Conservation (phyloP, 2,888 invertebrate species). For the Synergus japonicus region DNA sequence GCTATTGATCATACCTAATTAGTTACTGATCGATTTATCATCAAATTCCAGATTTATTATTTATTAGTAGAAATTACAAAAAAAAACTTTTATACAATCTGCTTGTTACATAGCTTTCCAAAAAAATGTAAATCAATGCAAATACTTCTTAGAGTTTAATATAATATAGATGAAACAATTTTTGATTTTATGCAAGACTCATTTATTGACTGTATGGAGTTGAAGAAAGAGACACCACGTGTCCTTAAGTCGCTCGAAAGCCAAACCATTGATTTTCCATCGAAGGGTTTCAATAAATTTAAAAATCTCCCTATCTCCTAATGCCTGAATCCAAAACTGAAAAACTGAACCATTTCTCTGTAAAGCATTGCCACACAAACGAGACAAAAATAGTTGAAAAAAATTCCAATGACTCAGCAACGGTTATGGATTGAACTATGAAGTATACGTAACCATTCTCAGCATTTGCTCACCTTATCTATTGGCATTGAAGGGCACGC, state of each 20-base stretch:
- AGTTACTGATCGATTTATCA: not conserved
- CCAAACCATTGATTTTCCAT: not conserved
- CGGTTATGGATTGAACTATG: not conserved
- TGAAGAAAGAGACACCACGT: not conserved
- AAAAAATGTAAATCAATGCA: not conserved
- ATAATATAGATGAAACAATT: not conserved
- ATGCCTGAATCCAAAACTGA: too few species aligned
- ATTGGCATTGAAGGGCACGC: slow-evolving; percentile 98
- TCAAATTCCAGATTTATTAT: too few species aligned
- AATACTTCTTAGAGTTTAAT: not conserved
- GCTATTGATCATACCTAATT: not conserved
- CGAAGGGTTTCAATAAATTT: too few species aligned
- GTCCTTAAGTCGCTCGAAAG: not conserved
- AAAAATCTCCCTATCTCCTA: too few species aligned
- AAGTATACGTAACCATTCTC: not conserved
- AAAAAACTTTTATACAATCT: not conserved
- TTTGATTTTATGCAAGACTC: not conserved
- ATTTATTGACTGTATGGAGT: not conserved
- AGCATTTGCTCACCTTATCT: slow-evolving; percentile 87
- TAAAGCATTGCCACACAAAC: not conserved
- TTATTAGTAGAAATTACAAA: not conserved
- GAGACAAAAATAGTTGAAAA: not conserved
- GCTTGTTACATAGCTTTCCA: not conserved
- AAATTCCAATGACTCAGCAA: not conserved
- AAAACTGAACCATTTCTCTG: not conserved